phyloP scores from a whole-genome alignment of 2,113 vertebrate species.

The Cervus canadensis region DNA sequence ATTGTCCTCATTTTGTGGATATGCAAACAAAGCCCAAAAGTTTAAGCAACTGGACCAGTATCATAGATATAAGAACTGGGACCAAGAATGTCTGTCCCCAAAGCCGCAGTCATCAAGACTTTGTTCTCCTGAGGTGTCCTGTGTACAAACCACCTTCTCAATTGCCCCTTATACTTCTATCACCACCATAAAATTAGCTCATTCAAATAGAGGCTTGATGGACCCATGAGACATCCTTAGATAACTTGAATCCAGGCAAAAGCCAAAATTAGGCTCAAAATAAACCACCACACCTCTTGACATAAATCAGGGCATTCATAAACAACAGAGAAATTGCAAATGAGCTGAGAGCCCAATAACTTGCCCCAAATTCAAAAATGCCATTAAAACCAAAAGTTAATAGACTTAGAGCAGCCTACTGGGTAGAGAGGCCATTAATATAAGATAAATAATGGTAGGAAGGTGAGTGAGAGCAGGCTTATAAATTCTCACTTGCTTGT shows the following conservation, averaged over 20 bases:
- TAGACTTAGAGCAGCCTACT: neutral
- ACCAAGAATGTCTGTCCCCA: neutral
- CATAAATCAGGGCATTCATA: slow-evolving; percentile 15
- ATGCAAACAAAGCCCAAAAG: neutral
- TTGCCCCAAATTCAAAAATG: slow-evolving; percentile 33
- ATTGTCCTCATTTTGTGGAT: neutral
- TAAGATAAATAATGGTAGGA: slow-evolving; percentile 10
- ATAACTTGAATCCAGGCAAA: neutral
- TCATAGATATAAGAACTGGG: neutral
- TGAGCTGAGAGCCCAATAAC: neutral
- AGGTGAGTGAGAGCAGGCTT: neutral
- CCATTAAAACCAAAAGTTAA: slow-evolving; percentile 24
- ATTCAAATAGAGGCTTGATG: neutral
- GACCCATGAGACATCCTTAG: neutral
- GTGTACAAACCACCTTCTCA: neutral
- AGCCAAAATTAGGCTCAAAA: neutral
- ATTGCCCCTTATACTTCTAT: neutral
- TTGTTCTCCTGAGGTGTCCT: neutral
- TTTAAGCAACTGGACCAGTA: neutral
- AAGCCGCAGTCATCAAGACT: neutral
- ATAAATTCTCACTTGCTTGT: slow-evolving; percentile 57
- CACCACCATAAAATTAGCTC: neutral
- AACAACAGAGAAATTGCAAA: slow-evolving; percentile 28
- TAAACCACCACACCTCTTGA: neutral
- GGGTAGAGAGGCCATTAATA: slow-evolving; percentile 1